Percentiles rank a stretch among this genome's conserved stretches.
Evolutionary conservation across 2,797 vertebrate species (phyloP).

Genomic region (Aldrovandia affinis): DNA sequence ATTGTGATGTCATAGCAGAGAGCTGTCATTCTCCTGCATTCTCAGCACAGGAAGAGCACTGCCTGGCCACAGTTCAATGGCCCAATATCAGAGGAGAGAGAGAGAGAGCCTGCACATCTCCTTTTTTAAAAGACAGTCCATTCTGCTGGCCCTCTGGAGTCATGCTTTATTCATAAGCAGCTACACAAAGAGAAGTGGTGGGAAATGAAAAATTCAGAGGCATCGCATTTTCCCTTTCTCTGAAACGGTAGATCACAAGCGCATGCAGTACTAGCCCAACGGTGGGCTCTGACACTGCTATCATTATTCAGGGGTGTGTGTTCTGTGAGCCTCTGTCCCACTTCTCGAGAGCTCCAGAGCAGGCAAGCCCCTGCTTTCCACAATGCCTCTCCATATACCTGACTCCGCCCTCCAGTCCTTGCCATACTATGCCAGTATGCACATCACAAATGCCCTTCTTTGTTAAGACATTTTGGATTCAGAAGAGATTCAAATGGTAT

Average conservation of each 20-base stretch:
- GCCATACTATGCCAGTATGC: not conserved
- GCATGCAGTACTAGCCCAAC: conserved; percentile 28
- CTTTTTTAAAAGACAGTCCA: conserved; percentile 43
- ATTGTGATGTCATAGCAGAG: not conserved
- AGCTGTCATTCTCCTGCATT: not conserved
- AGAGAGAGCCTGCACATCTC: not conserved
- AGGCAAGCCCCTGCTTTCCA: not conserved
- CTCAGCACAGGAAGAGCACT: conserved; percentile 17
- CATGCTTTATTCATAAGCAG: conserved; percentile 72
- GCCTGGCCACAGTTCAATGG: conserved; percentile 42
- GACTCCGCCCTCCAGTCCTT: not conserved
- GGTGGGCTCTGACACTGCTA: not conserved
- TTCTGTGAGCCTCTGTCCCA: conserved; percentile 11
- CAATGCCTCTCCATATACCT: not conserved
- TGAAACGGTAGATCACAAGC: conserved; percentile 35
- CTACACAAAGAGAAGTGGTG: conserved; percentile 59
- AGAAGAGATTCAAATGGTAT: not conserved
- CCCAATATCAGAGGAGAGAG: conserved; percentile 39
- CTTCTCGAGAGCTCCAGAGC: not conserved
- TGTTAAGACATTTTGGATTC: not conserved
- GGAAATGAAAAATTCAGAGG: conserved; percentile 43
- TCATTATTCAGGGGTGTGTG: conserved; percentile 16
- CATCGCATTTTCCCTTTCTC: conserved; percentile 17
- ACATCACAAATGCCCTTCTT: not conserved
- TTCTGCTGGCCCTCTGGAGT: conserved; percentile 62